Conservation (phyloP, 1,140 invertebrate species). For the Bacillus rossius region DNA sequence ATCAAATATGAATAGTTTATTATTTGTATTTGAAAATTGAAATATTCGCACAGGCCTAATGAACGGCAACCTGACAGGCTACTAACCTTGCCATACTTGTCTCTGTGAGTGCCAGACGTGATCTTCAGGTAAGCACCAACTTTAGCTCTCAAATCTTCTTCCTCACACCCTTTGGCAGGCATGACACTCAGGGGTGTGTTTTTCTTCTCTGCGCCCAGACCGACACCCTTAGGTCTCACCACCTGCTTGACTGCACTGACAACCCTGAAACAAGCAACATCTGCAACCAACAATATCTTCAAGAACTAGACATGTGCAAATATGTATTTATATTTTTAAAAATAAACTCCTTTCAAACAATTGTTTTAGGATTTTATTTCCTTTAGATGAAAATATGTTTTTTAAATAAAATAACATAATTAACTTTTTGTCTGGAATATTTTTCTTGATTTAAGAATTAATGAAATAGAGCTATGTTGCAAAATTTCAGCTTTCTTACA, state of each 20-base stretch:
- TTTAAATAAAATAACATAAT: constrained; percentile 16
- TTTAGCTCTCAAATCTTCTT: constrained; percentile 56
- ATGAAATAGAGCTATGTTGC: too few relatives aligned
- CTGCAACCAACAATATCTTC: too few relatives aligned
- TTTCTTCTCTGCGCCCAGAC: constrained; percentile 79
- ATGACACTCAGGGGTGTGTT: constrained; percentile 42
- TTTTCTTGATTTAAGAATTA: too few relatives aligned
- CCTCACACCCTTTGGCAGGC: constrained; percentile 43
- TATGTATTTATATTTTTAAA: too few relatives aligned
- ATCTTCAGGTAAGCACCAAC: constrained; percentile 68
- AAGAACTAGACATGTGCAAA: constrained; percentile 14
- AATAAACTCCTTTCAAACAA: too few relatives aligned
- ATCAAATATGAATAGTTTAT: too few relatives aligned
- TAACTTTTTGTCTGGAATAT: neutral
- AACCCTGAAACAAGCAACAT: constrained; percentile 37
- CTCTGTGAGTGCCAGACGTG: constrained; percentile 62
- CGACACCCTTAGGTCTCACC: constrained; percentile 83
- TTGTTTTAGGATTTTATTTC: too few relatives aligned
- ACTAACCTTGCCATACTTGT: constrained; percentile 68
- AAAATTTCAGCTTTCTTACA: too few relatives aligned
- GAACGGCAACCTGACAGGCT: too few relatives aligned
- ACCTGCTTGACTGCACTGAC: constrained; percentile 50
- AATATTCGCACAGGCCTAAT: too few relatives aligned
- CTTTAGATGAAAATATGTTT: too few relatives aligned
- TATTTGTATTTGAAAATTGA: too few relatives aligned